Conservation (phyloP, 2,113 vertebrate species). For the Capricornis sumatraensis region DNA sequence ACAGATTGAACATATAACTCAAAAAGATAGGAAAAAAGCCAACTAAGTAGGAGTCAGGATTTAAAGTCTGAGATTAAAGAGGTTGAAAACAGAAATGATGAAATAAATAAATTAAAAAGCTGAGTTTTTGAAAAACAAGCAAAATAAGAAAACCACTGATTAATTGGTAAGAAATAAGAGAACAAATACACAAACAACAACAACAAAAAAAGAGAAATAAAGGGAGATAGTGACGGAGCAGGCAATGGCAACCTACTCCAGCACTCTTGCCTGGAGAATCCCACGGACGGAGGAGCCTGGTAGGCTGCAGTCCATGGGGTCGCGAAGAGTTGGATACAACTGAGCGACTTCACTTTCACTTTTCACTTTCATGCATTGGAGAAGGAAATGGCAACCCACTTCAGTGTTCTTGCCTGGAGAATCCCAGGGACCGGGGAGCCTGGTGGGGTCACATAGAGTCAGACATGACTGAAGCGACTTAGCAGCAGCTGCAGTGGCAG, state of each 20-base stretch:
- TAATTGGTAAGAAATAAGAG: neutral
- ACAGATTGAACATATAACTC: neutral
- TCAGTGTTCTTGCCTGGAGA: too few species aligned
- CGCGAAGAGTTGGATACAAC: rapidly evolving
- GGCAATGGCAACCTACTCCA: too few species aligned
- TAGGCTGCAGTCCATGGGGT: too few species aligned
- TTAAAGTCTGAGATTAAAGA: neutral
- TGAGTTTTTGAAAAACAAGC: neutral
- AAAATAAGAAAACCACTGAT: neutral
- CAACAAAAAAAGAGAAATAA: neutral
- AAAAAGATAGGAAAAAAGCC: neutral
- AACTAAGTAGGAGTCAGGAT: neutral
- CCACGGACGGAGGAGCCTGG: too few species aligned
- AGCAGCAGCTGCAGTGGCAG: too few species aligned
- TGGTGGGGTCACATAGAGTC: too few species aligned
- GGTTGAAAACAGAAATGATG: neutral
- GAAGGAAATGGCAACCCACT: too few species aligned
- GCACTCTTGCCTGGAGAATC: too few species aligned
- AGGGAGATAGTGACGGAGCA: neutral
- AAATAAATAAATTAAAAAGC: neutral
- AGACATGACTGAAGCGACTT: too few species aligned
- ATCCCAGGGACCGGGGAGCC: too few species aligned
- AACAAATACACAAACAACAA: neutral
- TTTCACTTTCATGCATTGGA: too few species aligned
- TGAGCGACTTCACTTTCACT: too few species aligned